These are phyloP conservation scores for Cistogaster globosa DNA, from an alignment of 2,888 invertebrate genomes.

Conservation along the genomic window DNA sequence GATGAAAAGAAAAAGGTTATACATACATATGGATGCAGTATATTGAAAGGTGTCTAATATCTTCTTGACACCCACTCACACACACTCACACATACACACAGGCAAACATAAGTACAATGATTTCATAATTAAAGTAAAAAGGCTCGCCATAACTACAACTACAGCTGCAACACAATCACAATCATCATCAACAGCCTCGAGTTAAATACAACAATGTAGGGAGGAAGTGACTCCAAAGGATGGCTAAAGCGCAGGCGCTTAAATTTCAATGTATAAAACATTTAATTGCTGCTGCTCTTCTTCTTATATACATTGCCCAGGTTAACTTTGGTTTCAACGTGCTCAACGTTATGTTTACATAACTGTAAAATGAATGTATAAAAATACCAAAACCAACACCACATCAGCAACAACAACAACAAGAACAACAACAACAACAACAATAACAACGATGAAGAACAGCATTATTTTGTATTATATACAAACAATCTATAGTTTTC, in stretches of 20 bases:
- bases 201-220: slow-evolving; percentile 32
- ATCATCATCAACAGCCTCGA: slow-evolving; percentile 25
- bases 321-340: slow-evolving; percentile 39
- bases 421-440: slow-evolving; percentile 9
- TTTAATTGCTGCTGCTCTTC: slow-evolving; percentile 19
- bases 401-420: neutral
- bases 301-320: slow-evolving; percentile 48
- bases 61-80: slow-evolving; percentile 44
- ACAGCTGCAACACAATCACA: slow-evolving; percentile 4
- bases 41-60: slow-evolving; percentile 39
- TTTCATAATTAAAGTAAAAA: slow-evolving; percentile 54
- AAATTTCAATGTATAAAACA: slow-evolving; percentile 3
- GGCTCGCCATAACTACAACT: slow-evolving; percentile 34
- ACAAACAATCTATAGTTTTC: slow-evolving; percentile 22
- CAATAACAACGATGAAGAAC: neutral
- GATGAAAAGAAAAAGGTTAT: slow-evolving; percentile 25
- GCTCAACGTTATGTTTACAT: slow-evolving; percentile 31
- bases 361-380: slow-evolving; percentile 19
- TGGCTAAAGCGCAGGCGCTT: slow-evolving; percentile 46
- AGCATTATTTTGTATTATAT: slow-evolving; percentile 24
- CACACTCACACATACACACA: neutral
- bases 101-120: slow-evolving; percentile 3
- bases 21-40: neutral
- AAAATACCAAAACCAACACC: slow-evolving; percentile 1
- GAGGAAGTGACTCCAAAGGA: slow-evolving; percentile 14